Percentiles rank a stretch among this genome's conserved stretches.
phyloP scores from a whole-genome alignment of 2,797 vertebrate genomes.

The Enteromius argenteus region DNA sequence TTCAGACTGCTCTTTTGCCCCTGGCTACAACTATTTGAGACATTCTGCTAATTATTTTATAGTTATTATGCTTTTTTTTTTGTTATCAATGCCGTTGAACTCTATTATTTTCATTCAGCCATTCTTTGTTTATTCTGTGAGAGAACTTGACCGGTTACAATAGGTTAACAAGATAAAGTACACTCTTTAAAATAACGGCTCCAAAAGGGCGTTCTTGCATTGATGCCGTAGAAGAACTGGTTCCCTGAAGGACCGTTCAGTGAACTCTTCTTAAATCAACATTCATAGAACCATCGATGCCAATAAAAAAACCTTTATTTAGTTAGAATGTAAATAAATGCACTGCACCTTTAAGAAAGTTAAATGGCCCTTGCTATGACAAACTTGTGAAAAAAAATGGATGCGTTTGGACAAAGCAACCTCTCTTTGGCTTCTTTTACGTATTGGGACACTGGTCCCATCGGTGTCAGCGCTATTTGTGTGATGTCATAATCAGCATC shows the following conservation, averaged over 20 bases:
- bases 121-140: background rate
- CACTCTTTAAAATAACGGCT: no score
- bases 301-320: no score
- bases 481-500: slow-evolving; percentile 50
- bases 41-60: background rate
- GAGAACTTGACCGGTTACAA: background rate
- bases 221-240: no score
- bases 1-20: background rate
- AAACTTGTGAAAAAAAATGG: slow-evolving; percentile 1
- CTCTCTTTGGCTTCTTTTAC: background rate
- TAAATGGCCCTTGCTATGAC: slow-evolving; percentile 3
- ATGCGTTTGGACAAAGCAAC: slow-evolving; percentile 21
- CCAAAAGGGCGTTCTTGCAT: no score
- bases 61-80: background rate
- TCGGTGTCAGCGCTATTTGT: slow-evolving; percentile 37
- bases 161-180: slow-evolving; percentile 5
- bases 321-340: background rate
- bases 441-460: slow-evolving; percentile 17
- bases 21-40: background rate
- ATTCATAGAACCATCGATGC: no score
- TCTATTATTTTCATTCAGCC: background rate
- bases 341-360: slow-evolving; percentile 17
- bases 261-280: no score
- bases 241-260: no score
- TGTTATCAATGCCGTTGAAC: background rate